phyloP scores from a whole-genome alignment of 35 echinoderm and acorn worm species.

The Heliocidaris tuberculata region DNA sequence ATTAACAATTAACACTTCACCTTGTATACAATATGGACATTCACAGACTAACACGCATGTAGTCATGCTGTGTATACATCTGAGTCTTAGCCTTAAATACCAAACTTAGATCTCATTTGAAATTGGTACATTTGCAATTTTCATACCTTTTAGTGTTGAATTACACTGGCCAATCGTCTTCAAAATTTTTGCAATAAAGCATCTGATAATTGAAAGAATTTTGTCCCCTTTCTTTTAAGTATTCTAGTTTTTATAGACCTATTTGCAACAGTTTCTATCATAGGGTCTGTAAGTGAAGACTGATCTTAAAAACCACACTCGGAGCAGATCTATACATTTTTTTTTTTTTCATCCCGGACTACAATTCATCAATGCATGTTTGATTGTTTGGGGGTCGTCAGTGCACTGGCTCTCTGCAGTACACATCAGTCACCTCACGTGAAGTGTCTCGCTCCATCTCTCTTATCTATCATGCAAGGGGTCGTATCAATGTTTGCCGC shows the following conservation, averaged over 20 bases:
- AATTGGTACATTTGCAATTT: not conserved
- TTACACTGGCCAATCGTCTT: no score
- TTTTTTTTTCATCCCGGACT: not conserved
- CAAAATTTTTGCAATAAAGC: no score
- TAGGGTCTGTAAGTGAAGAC: not conserved
- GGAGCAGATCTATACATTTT: not conserved
- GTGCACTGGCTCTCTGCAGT: not conserved
- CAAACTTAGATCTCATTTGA: not conserved
- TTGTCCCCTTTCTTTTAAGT: no score
- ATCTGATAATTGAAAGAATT: no score
- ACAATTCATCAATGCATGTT: not conserved
- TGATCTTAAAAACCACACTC: not conserved
- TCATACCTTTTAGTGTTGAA: no score
- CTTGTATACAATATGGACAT: not conserved
- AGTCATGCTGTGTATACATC: not conserved
- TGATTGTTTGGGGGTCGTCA: constrained; percentile 1
- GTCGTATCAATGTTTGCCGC: not conserved
- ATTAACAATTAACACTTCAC: not conserved
- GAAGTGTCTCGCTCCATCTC: not conserved
- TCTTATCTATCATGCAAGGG: not conserved
- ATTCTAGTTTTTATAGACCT: not conserved
- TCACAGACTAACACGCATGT: not conserved
- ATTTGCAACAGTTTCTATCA: not conserved
- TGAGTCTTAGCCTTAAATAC: not conserved
- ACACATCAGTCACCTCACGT: not conserved